Evolutionary conservation across 1,140 invertebrate species (phyloP), one percentile per base, ranked within the genome.

Genomic region (Lysiphlebus fabarum): DNA sequence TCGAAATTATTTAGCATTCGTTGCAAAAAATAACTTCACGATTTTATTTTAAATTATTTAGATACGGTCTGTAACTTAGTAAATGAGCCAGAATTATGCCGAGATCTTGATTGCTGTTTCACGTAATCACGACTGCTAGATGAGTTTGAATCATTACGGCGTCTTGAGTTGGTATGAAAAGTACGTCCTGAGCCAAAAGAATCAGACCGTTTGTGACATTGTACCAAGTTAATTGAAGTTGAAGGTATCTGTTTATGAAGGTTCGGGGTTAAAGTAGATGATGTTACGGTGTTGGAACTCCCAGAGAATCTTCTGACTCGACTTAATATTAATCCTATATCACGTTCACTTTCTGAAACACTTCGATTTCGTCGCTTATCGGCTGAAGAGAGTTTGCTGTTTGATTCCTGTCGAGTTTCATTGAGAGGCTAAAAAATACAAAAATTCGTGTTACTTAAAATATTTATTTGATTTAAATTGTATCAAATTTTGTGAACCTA

Each of bases 361-460:
- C 83, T 85, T 51, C 84, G 80, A 65, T 84, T 81, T n/a, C 84
- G 76, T 43, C 80, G 75, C 34, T 82, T 80, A 12, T 78, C 73
- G 10, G 77, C 77, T 4, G 74, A 69, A 5, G 76, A 72, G 60
- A 75, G 73, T 11, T 67, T 64, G 14, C 69, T 72, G 41, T 77
- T 75, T 53, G 79, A 77, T 51, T 75, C 72, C 64, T 80, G 76
- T 14, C 82, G 67, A 75, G 82, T 80, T 56, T 84, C 83, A 58
- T 82, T 78, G 67, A 84, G 78, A 0, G 83, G 83, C 79, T 81
- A 59, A 43, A 72, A 36, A 50, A 53, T 66, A 12, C 33, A 57
- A 37, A 44, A 40, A 34, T 33, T 17, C n/a, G 33, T 49, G 42
- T 6, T 9, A 12, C 40, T 61, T 59, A 26, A 10, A 10, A 55